Evolutionary conservation across 1,140 invertebrate species (phyloP), one percentile per base, ranked within the genome.

Genomic region (Mycetomoellerius zeteki): DNA sequence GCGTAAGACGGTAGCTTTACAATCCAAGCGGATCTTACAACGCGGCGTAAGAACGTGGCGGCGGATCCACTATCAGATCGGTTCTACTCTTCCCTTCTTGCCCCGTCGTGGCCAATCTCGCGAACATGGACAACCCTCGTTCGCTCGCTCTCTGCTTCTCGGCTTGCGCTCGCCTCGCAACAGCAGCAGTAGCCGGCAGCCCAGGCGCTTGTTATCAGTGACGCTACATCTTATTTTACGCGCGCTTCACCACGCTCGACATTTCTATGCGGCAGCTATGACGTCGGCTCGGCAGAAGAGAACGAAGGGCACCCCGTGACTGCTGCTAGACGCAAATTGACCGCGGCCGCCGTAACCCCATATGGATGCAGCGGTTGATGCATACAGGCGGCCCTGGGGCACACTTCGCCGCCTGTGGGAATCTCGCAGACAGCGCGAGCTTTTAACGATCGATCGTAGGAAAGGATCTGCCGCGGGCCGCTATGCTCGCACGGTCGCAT

Each of bases 221-320:
- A 94, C 92, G 94, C 93, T 95, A 95, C 94, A 95, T 95, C 95
- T 95, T 95, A 95, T 95, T 95, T 95, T 95, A 95, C 94, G 93
- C 93, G 92, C 89, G 92, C 94, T 94, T 95, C 94, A 92, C 88
- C 84, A 86, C 88, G 85, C 86, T 91, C 91, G 95, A 95, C 95
- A 94, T 94, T 95, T 95, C 94, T 95, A 95, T 95, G 94, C 94
- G 88, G 92, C 87, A 91, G 87, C 94, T 95, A 95, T 95, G 95
- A 95, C 95, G 93, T 95, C 95, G 94, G 93, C 92, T 87, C 80
- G 90, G 92, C 78, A 86, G 78, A 87, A 73, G 85, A 37, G 80
- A 91, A 92, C 90, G 92, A 91, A 91, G 54, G 89, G 52, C 91
- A 92, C 91, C 92, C 50, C 85, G 87, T 94, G 94, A 94, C 94